These are phyloP conservation scores for Zaprionus ghesquierei DNA, from an alignment of 1,140 invertebrate species.

Conservation along the genomic window DNA sequence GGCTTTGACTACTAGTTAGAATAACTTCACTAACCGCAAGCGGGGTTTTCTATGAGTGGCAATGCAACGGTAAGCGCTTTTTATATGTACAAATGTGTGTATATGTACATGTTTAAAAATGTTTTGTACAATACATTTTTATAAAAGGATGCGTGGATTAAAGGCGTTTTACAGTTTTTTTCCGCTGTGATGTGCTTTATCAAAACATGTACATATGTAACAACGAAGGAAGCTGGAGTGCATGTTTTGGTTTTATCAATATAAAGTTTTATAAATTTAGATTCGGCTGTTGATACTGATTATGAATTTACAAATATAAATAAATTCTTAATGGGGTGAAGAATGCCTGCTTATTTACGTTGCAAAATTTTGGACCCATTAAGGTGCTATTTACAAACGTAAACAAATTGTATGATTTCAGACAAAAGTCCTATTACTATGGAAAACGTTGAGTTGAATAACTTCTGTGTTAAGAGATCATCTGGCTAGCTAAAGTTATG, in stretches of 20 bases:
- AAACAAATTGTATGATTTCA: too few species aligned
- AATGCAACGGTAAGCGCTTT: not conserved
- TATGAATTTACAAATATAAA: not conserved
- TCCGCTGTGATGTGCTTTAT: not conserved
- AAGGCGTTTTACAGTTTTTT: not conserved
- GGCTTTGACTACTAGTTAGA: conserved; percentile 70
- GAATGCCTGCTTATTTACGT: too few species aligned
- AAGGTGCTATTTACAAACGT: too few species aligned
- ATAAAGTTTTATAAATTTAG: not conserved
- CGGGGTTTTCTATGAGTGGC: conserved; percentile 47
- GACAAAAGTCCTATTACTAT: too few species aligned
- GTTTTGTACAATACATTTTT: not conserved
- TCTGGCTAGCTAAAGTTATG: too few species aligned
- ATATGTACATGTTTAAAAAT: not conserved
- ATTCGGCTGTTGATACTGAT: too few species aligned
- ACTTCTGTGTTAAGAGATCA: too few species aligned
- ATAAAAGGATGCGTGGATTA: not conserved
- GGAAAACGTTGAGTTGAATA: too few species aligned
- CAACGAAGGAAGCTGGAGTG: not conserved
- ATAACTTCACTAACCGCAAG: conserved; percentile 64
- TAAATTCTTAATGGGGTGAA: too few species aligned
- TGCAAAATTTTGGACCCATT: too few species aligned
- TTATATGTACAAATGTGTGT: not conserved
- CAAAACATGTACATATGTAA: not conserved
- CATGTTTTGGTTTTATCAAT: not conserved